phyloP scores from a whole-genome alignment of 2,797 vertebrate genomes.

The Salarias fasciatus region DNA sequence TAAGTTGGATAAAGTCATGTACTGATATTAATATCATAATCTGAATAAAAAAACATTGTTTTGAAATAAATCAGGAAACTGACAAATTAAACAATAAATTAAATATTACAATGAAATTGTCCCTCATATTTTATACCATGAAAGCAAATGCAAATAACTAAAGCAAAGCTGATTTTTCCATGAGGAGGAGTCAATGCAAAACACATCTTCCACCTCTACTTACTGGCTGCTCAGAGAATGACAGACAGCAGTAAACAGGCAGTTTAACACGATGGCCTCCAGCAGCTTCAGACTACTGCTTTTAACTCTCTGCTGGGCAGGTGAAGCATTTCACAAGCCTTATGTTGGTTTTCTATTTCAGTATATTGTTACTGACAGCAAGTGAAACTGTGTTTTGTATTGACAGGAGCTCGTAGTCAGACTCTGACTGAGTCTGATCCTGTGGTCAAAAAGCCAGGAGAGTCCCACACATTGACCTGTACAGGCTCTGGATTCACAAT shows the following conservation, averaged over 20 bases:
- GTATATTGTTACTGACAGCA: no score
- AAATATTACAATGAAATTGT: no score
- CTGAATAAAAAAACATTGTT: no score
- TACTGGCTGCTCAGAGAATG: slow-evolving; percentile 24
- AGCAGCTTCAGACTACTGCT: neutral
- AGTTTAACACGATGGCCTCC: slow-evolving; percentile 41
- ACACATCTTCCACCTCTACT: slow-evolving; percentile 21
- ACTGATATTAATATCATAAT: no score
- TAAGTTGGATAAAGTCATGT: no score
- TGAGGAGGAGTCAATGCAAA: slow-evolving; percentile 19
- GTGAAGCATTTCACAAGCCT: neutral
- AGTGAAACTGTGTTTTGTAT: neutral
- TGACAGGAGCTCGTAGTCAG: neutral
- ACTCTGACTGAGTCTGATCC: neutral
- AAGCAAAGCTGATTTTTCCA: no score
- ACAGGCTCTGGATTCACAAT: neutral
- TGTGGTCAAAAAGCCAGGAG: neutral
- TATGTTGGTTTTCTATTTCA: neutral
- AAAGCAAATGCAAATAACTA: neutral
- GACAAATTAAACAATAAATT: no score
- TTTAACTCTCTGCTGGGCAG: slow-evolving; percentile 21
- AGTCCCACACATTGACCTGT: neutral
- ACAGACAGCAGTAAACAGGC: slow-evolving; percentile 25
- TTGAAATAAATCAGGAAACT: no score
- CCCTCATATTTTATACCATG: no score